Conservation (phyloP, 2,797 vertebrate species). For the Phoxinus dragarum region DNA sequence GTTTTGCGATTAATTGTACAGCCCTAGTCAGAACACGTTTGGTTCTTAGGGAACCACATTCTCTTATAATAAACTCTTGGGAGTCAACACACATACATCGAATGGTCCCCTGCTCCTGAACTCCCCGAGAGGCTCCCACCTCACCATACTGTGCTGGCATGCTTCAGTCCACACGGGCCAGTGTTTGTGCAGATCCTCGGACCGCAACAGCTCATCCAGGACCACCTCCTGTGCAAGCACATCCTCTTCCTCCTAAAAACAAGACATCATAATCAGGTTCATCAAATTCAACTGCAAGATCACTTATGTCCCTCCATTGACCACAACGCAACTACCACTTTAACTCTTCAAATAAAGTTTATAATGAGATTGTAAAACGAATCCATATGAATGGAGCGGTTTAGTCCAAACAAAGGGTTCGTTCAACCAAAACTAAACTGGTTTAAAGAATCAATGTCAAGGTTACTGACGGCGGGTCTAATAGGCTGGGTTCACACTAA, state of each 20-base stretch:
- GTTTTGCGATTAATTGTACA: too few relatives aligned
- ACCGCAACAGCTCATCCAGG: conserved; percentile 71
- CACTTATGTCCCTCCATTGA: background rate
- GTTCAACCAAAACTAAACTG: too few relatives aligned
- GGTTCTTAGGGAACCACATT: background rate
- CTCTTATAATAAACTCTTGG: too few relatives aligned
- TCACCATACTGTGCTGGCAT: conserved; percentile 58
- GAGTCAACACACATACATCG: background rate
- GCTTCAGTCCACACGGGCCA: conserved; percentile 67
- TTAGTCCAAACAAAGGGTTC: too few relatives aligned
- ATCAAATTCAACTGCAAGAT: background rate
- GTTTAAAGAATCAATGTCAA: too few relatives aligned
- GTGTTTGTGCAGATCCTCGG: conserved; percentile 51
- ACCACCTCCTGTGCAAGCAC: conserved; percentile 74
- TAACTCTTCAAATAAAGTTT: too few relatives aligned
- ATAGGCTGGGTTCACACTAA: too few relatives aligned
- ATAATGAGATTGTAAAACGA: too few relatives aligned
- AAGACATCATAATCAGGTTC: background rate
- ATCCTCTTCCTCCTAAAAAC: conserved; percentile 77
- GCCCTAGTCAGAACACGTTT: background rate
- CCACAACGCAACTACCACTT: too few relatives aligned
- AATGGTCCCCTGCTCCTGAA: background rate
- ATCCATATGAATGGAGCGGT: too few relatives aligned
- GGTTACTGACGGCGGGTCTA: too few relatives aligned
- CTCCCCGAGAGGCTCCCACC: conserved; percentile 30